phyloP scores from a whole-genome alignment of 2,113 vertebrate species.

The Tyto alba region DNA sequence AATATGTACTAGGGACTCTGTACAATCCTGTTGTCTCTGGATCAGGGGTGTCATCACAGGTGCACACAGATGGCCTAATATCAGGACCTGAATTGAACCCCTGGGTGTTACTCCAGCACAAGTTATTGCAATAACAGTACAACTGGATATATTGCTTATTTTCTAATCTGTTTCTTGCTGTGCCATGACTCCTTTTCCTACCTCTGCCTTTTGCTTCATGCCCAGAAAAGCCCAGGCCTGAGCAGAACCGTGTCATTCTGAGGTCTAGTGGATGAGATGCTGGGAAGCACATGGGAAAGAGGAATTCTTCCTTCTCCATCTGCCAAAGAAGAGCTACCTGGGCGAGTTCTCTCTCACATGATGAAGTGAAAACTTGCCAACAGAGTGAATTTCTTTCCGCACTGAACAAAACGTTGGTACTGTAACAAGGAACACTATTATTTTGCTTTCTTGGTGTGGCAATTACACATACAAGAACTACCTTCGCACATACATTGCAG shows the following conservation, averaged over 20 bases:
- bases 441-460: not conserved
- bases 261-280: not conserved
- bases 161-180: not conserved
- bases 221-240: not conserved
- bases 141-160: not conserved
- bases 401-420: not conserved
- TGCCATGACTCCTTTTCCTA: not conserved
- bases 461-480: not conserved
- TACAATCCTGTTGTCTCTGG: not conserved
- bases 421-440: not conserved
- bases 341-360: not conserved
- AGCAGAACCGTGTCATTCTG: not conserved
- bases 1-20: not conserved
- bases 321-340: not conserved
- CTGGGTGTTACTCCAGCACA: not conserved
- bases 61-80: not conserved
- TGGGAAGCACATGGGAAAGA: not conserved
- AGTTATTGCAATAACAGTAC: not conserved
- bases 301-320: not conserved
- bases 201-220: not conserved
- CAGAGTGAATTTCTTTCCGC: not conserved
- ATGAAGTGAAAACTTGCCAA: not conserved
- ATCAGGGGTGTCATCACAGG: rapidly evolving
- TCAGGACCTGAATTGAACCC: not conserved
- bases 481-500: not conserved